A percentile compares a stretch with the other conserved stretches of the same genome.
These are phyloP conservation scores for Embiotoca jacksoni DNA, from an alignment of 2,113 vertebrate genomes.

Conservation along the genomic window DNA sequence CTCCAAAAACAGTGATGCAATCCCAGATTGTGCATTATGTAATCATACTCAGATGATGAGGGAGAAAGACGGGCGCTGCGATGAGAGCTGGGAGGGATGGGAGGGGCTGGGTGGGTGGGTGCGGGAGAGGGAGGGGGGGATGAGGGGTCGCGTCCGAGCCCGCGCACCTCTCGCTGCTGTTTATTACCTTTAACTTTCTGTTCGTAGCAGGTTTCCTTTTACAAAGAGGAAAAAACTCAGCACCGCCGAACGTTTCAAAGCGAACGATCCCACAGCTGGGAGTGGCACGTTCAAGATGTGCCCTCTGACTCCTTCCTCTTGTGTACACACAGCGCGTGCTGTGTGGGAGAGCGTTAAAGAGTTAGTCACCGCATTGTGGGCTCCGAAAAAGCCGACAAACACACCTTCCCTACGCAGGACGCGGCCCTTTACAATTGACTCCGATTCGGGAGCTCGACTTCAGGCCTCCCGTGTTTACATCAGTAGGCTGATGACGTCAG, in stretches of 20 bases:
- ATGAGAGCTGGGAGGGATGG: background rate
- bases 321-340: background rate
- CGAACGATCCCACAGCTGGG: conserved; percentile 34
- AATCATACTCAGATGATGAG: conserved; percentile 58
- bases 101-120: background rate
- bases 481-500: background rate
- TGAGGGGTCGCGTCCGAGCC: no score
- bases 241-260: conserved; percentile 28
- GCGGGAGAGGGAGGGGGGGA: no score
- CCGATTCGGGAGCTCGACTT: conserved; percentile 30
- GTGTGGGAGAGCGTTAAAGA: conserved; percentile 49
- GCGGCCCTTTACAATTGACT: conserved; percentile 23
- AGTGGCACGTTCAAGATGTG: conserved; percentile 55
- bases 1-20: conserved; percentile 68
- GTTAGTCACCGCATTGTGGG: conserved; percentile 47
- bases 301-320: conserved; percentile 35
- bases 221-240: background rate
- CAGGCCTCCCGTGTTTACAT: no score
- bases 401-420: conserved; percentile 39
- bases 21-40: conserved; percentile 68
- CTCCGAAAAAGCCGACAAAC: conserved; percentile 51
- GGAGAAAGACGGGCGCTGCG: conserved; percentile 1
- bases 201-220: conserved; percentile 13
- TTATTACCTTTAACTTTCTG: conserved; percentile 29
- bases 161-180: background rate